Evolutionary conservation across 2,113 vertebrate species (phyloP).

Genomic region (Theropithecus gelada): DNA sequence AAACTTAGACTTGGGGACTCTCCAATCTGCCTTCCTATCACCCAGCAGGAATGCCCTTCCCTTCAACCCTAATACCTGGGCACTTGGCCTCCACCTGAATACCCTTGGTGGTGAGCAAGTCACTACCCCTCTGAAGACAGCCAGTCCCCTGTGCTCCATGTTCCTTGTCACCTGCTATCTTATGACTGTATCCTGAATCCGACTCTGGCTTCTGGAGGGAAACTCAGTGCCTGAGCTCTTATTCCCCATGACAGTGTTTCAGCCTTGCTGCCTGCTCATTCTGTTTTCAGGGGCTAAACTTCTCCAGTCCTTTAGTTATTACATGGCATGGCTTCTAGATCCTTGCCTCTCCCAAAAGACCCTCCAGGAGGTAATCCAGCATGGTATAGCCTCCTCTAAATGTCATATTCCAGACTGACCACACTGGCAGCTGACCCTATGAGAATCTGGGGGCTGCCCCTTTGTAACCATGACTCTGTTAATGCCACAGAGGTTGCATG

Average conservation of each 20-base stretch:
- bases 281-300: not conserved
- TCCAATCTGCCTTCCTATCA: not conserved
- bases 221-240: not conserved
- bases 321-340: not conserved
- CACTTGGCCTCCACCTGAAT: not conserved
- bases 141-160: rapidly evolving
- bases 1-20: not conserved
- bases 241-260: not conserved
- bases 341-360: not conserved
- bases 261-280: not conserved
- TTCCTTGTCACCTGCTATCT: not conserved
- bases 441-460: rapidly evolving
- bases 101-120: not conserved
- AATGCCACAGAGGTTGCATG: not conserved
- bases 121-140: not conserved
- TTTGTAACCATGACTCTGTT: not conserved
- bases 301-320: not conserved
- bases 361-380: not conserved
- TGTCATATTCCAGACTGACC: not conserved
- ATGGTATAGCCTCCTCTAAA: not conserved
- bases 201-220: not conserved
- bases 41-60: not conserved
- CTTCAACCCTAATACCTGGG: not conserved
- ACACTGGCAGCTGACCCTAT: not conserved
- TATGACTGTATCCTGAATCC: not conserved